Conservation (phyloP, 2,113 vertebrate genomes). For the Notechis scutatus region DNA sequence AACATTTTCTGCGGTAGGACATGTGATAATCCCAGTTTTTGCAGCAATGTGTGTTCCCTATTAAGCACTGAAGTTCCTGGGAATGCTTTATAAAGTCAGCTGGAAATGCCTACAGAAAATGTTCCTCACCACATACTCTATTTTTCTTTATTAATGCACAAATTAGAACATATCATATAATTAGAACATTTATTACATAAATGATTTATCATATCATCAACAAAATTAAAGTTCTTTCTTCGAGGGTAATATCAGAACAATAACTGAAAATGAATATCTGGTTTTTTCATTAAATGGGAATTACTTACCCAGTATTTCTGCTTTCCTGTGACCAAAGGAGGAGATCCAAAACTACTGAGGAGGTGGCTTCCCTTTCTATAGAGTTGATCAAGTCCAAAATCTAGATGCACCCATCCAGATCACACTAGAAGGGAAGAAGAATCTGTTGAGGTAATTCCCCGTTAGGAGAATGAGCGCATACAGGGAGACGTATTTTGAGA, state of each 20-base stretch:
- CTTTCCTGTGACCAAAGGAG: neutral
- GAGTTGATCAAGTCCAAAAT: neutral
- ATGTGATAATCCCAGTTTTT: constrained; percentile 18
- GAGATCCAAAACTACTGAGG: neutral
- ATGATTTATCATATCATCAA: neutral
- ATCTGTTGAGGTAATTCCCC: too few species aligned
- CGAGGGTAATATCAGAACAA: neutral
- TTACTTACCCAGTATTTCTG: neutral
- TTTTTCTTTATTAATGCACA: neutral
- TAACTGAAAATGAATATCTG: neutral
- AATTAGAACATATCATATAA: neutral
- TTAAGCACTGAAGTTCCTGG: constrained; percentile 4
- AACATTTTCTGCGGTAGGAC: constrained; percentile 34
- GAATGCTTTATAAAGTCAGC: constrained; percentile 46
- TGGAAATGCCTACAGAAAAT: constrained; percentile 52
- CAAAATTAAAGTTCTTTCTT: neutral
- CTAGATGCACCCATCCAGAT: neutral
- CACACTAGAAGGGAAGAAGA: neutral
- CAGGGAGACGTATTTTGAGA: too few species aligned
- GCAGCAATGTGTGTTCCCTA: constrained; percentile 37
- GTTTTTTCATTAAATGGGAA: neutral
- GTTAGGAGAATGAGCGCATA: too few species aligned
- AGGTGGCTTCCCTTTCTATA: neutral
- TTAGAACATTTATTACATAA: neutral
- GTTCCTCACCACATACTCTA: neutral